phyloP scores from a whole-genome alignment of 2,113 vertebrate species.

The Danio rerio region GRCz12tu NC_133178.1:39318501-39319000 shows the following conservation, averaged over 20 bases:
- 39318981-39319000: too few species aligned
- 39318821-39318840: slow-evolving; percentile 45
- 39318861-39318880: slow-evolving; percentile 40
- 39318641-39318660: slow-evolving; percentile 47
- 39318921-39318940: too few species aligned
- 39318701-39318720: slow-evolving; percentile 21
- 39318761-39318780: slow-evolving; percentile 46
- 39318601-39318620: slow-evolving; percentile 10
- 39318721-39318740: slow-evolving; percentile 44
- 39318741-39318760: slow-evolving; percentile 48
- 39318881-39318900: slow-evolving; percentile 40
- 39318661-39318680: slow-evolving; percentile 27
- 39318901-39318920: too few species aligned
- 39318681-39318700: slow-evolving; percentile 16
- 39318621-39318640: slow-evolving; percentile 35
- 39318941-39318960: too few species aligned
- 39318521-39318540: background rate
- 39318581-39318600: background rate
- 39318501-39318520: background rate
- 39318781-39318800: slow-evolving; percentile 45
- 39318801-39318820: slow-evolving; percentile 53
- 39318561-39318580: background rate
- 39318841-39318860: slow-evolving; percentile 48
- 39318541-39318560: background rate
- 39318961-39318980: too few species aligned